Percentiles rank a stretch among this genome's conserved stretches.
Conservation (phyloP, 2,888 invertebrate species). For the Nomada ferruginata region DNA sequence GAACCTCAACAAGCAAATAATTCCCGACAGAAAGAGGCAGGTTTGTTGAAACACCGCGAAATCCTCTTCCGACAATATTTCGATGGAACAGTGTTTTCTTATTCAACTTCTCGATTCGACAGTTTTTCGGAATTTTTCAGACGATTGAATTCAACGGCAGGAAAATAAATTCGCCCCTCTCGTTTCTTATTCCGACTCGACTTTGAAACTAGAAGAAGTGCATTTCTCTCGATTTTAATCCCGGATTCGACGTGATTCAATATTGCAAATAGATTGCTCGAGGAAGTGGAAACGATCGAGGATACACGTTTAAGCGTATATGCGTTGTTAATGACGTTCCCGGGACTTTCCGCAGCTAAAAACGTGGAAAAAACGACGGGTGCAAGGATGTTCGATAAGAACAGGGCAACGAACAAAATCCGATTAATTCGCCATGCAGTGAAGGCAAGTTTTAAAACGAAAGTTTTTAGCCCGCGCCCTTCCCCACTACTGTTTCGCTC, state of each 20-base stretch:
- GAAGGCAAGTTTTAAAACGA: constrained; percentile 58
- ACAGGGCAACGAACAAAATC: constrained; percentile 65
- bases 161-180: neutral
- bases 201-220: no score
- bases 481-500: constrained; percentile 3
- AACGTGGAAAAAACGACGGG: constrained; percentile 45
- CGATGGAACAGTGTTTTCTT: neutral
- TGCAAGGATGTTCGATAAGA: constrained; percentile 53
- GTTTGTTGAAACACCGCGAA: constrained; percentile 16
- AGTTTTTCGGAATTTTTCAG: neutral
- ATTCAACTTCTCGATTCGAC: neutral
- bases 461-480: constrained; percentile 41
- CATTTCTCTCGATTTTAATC: no score
- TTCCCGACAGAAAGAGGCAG: neutral
- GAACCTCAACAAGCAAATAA: constrained; percentile 13
- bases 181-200: no score
- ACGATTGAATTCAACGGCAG: no score
- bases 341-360: constrained; percentile 51
- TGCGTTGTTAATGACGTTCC: constrained; percentile 17
- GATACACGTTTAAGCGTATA: neutral
- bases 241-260: no score
- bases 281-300: neutral
- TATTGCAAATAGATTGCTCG: neutral
- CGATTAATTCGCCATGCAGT: constrained; percentile 69
- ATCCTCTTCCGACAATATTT: neutral